phyloP scores from a whole-genome alignment of 1,140 invertebrate genomes.

The Drosophila quadrilineata region DNA sequence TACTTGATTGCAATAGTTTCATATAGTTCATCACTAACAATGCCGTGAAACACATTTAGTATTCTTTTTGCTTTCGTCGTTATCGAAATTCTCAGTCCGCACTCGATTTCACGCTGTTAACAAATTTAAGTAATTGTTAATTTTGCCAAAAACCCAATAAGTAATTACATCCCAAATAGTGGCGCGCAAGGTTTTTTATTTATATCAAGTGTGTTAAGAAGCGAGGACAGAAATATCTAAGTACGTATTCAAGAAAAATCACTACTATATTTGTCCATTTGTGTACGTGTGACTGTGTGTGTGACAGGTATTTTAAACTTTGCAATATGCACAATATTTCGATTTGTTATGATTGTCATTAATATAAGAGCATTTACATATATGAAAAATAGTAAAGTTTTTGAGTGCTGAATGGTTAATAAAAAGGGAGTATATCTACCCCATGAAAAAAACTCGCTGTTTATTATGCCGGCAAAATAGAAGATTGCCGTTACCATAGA shows the following conservation, averaged over 20 bases:
- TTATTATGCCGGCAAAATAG: slow-evolving; percentile 1
- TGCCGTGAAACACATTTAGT: slow-evolving; percentile 2
- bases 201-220: neutral
- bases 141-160: slow-evolving; percentile 26
- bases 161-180: neutral
- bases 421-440: too few species aligned
- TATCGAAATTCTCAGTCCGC: slow-evolving; percentile 62
- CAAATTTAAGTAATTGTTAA: slow-evolving; percentile 55
- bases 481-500: neutral
- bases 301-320: too few species aligned
- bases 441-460: neutral
- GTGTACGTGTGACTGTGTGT: too few species aligned
- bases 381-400: too few species aligned
- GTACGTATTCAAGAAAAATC: slow-evolving; percentile 8
- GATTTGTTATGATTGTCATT: too few species aligned
- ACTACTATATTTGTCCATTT: too few species aligned
- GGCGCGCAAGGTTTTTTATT: neutral
- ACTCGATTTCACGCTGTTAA: slow-evolving; percentile 47
- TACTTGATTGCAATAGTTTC: neutral
- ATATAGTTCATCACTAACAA: slow-evolving; percentile 6
- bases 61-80: slow-evolving; percentile 35
- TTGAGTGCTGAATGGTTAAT: too few species aligned
- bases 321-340: too few species aligned
- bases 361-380: too few species aligned
- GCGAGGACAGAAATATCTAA: neutral